Evolutionary conservation across 2,888 invertebrate genomes (phyloP), one percentile per base, ranked within the genome.

Genomic region (Aricia artaxerxes): DNA sequence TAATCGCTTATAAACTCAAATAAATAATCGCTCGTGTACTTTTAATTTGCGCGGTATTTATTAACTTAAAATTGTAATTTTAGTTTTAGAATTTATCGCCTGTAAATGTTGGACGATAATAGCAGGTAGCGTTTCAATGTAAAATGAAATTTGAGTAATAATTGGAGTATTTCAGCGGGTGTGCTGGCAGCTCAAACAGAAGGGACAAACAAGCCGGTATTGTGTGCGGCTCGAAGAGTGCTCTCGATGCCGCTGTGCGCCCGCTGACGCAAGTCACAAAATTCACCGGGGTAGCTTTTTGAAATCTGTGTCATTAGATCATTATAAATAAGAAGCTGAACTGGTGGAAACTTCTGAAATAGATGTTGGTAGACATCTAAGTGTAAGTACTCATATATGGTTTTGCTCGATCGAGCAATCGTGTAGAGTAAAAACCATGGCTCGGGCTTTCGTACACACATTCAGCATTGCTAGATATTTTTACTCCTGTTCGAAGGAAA

Each of bases 121-220:
- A 76, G 31, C 13, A 13, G 24, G 53, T 76, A 60, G 53, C 40
- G 38, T 77, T 77, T 40, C 61, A 77, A 40, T 77, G 61, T 61
- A 77, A 77, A 77, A 77, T 60, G 57, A 77, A 61, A 77, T 77
- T 77, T 77, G 38, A 44, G 77, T 60, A 38, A 77, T 76, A 76
- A 53, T 77, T 77, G n/a, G 60, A 60, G 60, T 60, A 77, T 77
- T 77, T 77, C 77, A 77, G 35, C 61, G 61, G 61, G 77, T 77
- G 77, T 40, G 85, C 84, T 84, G 85, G 85, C 85, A 81, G 82
- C 77, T 86, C 89, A 90, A 91, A 91, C 90, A 90, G 85, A 84
- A 84, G 84, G 86, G 87, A 87, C 88, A 90, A 91, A 91, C 91
- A 91, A 85, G 86, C 88, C 86, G 81, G 85, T 85, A 87, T 89